A percentile compares a stretch with the other conserved stretches of the same genome.
phyloP scores from a whole-genome alignment of 1,140 invertebrate genomes.

The Drosophila kurseongensis region DNA sequence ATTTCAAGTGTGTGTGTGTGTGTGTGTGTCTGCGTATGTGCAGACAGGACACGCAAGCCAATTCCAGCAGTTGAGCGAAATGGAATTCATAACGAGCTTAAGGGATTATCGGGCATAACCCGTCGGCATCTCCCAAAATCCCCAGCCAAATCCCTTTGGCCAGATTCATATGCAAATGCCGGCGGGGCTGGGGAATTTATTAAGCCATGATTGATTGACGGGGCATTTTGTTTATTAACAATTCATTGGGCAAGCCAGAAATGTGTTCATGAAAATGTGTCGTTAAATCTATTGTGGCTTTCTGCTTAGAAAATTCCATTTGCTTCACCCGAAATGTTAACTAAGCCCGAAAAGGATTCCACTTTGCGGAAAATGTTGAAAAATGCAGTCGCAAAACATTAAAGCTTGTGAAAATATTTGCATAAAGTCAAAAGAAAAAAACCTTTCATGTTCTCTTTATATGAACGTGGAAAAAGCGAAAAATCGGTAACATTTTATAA shows the following conservation, averaged over 20 bases:
- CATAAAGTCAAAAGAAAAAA: not conserved
- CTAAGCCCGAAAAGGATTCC: too few species aligned
- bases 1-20: slow-evolving; percentile 18
- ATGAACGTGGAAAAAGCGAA: too few species aligned
- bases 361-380: not conserved
- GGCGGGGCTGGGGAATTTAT: slow-evolving; percentile 34
- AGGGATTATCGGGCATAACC: slow-evolving; percentile 56
- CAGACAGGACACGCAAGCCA: slow-evolving; percentile 62
- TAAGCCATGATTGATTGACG: slow-evolving; percentile 51
- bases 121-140: slow-evolving; percentile 23
- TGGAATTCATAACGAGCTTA: slow-evolving; percentile 61
- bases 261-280: slow-evolving; percentile 10
- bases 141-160: slow-evolving; percentile 2
- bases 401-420: not conserved
- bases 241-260: slow-evolving; percentile 33
- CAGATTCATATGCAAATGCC: slow-evolving; percentile 46
- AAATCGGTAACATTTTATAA: too few species aligned
- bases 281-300: slow-evolving; percentile 26
- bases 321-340: not conserved
- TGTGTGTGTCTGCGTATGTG: slow-evolving; percentile 26
- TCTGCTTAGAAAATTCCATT: slow-evolving; percentile 11
- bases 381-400: not conserved
- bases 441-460: too few species aligned
- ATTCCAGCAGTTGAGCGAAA: slow-evolving; percentile 41
- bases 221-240: slow-evolving; percentile 41